Evolutionary conservation across 2,797 vertebrate species (phyloP), one percentile per base, ranked within the genome.

Genomic region (Enteromius paludinosus): DNA sequence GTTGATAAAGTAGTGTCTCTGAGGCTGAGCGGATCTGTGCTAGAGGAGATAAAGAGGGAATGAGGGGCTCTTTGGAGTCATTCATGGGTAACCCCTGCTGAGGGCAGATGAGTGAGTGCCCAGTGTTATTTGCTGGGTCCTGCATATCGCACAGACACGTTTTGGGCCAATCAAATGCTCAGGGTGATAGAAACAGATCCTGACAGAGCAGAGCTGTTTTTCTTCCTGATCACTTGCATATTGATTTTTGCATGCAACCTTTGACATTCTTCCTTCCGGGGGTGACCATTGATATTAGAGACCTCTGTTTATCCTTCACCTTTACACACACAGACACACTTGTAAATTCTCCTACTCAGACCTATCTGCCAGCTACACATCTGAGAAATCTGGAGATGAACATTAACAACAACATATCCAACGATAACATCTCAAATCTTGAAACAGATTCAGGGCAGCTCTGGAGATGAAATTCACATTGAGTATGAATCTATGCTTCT

Each of bases 11-110:
- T 66, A 78, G 38, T 10, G 59, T 52, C 80, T 23, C 12, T 74
- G 68, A 23, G 6, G 30, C 41, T 73, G 62, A 69, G 49, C 25
- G 65, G 59, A 52, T 78, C 45, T 72, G 52, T 79, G 49, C 72
- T 88, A 82, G 83, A 85, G 59, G 76, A 85, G 84, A 86, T 64
- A 65, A 83, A n/a, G 33, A 61, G 73, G 12, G 12, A 85, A 87
- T 72, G 84, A 3, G 12, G 80, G 74, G 65, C 80, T 85, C 70
- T 74, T 78, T 78, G 28, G 30, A 56, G 30, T 83, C 87, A 83
- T 87, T 71, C 75, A 73, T 77, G 45, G 75, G 52, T 33, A 41
- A 80, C 88, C 79, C 79, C 81, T 65, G 43, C 84, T 86, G 87
- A 54, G 65, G 59, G 68, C 82, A 73, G 68, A 33, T 71, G 68